A percentile compares a stretch with the other conserved stretches of the same genome.
Conservation (phyloP, 1,140 invertebrate species). For the Colletes gigas region DNA sequence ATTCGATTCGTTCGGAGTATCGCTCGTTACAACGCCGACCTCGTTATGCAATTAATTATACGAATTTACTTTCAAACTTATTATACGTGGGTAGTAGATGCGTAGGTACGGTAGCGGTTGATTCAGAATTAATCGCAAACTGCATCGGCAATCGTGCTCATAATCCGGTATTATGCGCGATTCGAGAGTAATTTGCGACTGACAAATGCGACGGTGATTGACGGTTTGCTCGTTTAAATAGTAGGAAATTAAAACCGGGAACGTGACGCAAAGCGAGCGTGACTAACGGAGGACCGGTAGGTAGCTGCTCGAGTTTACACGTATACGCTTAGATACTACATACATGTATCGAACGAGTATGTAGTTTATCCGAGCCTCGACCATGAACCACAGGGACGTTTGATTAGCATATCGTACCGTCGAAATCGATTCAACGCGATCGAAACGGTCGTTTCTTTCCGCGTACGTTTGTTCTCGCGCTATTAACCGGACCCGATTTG, state of each 20-base stretch:
- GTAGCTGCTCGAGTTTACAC: background rate
- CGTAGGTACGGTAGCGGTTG: background rate
- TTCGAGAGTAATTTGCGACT: slow-evolving; percentile 42
- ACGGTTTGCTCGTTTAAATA: slow-evolving; percentile 33
- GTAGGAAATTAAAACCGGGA: slow-evolving; percentile 48
- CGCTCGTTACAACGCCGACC: background rate
- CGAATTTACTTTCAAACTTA: slow-evolving; percentile 34
- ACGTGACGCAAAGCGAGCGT: background rate
- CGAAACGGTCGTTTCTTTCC: slow-evolving; percentile 8
- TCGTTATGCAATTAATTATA: slow-evolving; percentile 34
- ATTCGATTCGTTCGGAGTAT: background rate
- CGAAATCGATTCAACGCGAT: slow-evolving; percentile 11
- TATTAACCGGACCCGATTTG: slow-evolving; percentile 32
- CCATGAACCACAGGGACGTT: slow-evolving; percentile 27
- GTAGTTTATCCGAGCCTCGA: slow-evolving; percentile 13
- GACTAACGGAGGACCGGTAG: background rate
- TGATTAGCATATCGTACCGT: slow-evolving; percentile 33
- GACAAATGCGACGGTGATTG: slow-evolving; percentile 40
- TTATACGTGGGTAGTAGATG: background rate
- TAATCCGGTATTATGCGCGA: slow-evolving; percentile 34
- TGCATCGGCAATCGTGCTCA: slow-evolving; percentile 23
- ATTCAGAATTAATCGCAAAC: slow-evolving; percentile 41
- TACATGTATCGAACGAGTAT: background rate
- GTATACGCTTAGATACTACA: too few relatives aligned
- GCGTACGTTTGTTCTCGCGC: background rate